Evolutionary conservation across 2,113 vertebrate species (phyloP), one percentile per base, ranked within the genome.

Genomic region (Phainopepla nitens): DNA sequence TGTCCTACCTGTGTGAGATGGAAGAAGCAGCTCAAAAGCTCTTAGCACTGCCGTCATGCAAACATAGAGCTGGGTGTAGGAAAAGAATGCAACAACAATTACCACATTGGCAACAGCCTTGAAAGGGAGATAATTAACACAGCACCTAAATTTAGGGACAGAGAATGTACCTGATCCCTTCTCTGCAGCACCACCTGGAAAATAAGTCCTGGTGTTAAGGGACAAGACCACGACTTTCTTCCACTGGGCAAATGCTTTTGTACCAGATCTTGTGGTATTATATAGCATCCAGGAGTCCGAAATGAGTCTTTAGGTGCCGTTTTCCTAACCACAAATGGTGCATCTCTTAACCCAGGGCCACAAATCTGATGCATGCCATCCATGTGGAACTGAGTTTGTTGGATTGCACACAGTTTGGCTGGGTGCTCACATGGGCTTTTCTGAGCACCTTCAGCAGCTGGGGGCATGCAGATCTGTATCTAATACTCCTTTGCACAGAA

Each of bases 231-330:
- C 0, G 3, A 27, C 13, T 66, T 51, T 50, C 39, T 84, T 91
- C 44, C 13, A 4, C 56, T 58, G 68, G 39, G 23, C 24, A 49
- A 60, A 45, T 31, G 7, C 25, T 73, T 73, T n/a, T 0, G 0
- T 31, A 27, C 11, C 35, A 36, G 27, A 9, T 45, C 33, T 36
- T 13, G 2, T 36, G 36, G 2, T 39, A 15, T 25, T 89, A 15
- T 0, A 0, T 2, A 62, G 15, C 28, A 70, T 5, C 25, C 24
- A 19, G 0, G 0, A 83, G 31, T 15, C 53, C 15, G 15, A 62
- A 18, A 19, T 39, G 23, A 78, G 33, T 25, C 33, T 70, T 71
- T 13, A 51, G 27, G 15, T 64, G 20, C 28, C 25, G 71, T 75
- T 86, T 69, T 51, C 53, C 25, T 64, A 11, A 31, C 24, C 3